phyloP scores from a whole-genome alignment of 2,113 vertebrate genomes.

The Bos javanicus region DNA sequence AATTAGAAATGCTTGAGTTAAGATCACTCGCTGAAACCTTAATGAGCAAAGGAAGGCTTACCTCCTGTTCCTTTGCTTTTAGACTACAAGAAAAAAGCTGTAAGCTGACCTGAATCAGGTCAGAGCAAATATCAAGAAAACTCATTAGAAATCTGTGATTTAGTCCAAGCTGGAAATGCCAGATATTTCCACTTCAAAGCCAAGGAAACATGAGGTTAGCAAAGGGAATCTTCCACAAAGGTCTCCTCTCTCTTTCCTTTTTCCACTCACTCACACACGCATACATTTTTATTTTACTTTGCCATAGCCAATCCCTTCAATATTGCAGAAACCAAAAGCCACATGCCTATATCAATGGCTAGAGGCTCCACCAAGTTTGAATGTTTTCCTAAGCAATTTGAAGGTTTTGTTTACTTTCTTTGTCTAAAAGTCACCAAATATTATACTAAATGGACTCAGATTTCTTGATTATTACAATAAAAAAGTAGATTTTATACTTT shows the following conservation, averaged over 20 bases:
- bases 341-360: not conserved
- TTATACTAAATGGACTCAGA: not conserved
- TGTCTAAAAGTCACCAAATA: not conserved
- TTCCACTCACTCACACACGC: not conserved
- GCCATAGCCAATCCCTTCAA: not conserved
- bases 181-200: conserved; percentile 50
- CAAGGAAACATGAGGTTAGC: not conserved
- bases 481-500: not conserved
- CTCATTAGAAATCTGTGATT: conserved; percentile 50
- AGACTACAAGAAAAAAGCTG: not conserved
- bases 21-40: conserved; percentile 30
- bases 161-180: conserved; percentile 50
- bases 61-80: conserved; percentile 6
- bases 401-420: not conserved
- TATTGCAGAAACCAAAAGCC: not conserved
- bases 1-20: conserved; percentile 48
- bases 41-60: not conserved
- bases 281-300: not conserved
- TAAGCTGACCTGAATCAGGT: conserved; percentile 18
- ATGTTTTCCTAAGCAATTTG: not conserved
- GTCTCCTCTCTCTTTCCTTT: not conserved
- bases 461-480: not conserved
- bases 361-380: not conserved
- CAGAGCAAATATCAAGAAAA: conserved; percentile 50
- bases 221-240: not conserved